Conservation (phyloP, 2,113 vertebrate genomes). For the Felis chaus region DNA sequence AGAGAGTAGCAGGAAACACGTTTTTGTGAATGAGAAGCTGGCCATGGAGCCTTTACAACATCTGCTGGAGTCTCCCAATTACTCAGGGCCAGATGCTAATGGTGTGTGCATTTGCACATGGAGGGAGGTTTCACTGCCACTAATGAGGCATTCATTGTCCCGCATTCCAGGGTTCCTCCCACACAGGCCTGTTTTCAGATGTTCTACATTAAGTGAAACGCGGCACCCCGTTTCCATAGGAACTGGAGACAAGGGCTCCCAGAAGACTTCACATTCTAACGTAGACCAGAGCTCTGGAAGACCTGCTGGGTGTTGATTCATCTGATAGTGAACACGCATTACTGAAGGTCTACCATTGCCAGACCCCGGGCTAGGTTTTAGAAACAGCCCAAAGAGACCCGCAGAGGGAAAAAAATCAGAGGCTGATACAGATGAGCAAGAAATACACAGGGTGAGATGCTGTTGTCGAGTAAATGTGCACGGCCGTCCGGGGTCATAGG, state of each 20-base stretch:
- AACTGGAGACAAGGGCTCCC: conserved; percentile 39
- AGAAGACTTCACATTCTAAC: not conserved
- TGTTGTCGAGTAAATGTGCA: not conserved
- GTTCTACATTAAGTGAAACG: conserved; percentile 62
- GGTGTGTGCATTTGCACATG: conserved; percentile 33
- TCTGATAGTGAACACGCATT: not conserved
- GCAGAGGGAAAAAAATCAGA: not conserved
- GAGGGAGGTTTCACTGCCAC: conserved; percentile 39
- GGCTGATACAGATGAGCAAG: not conserved
- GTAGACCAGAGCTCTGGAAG: not conserved
- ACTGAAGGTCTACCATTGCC: not conserved
- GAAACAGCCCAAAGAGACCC: not conserved
- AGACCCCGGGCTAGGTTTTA: not conserved
- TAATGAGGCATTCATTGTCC: conserved; percentile 63
- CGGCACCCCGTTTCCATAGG: conserved; percentile 53
- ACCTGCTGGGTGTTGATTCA: not conserved
- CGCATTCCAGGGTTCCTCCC: conserved; percentile 29
- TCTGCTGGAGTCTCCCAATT: conserved; percentile 47
- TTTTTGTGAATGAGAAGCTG: conserved; percentile 66
- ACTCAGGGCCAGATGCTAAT: conserved; percentile 57
- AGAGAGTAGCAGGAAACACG: not conserved
- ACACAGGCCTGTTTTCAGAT: conserved; percentile 52
- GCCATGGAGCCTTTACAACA: conserved; percentile 33
- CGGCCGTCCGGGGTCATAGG: not conserved
- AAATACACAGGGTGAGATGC: not conserved